Evolutionary conservation across 2,113 vertebrate species (phyloP).

Genomic region (Todiramphus saurophagus): DNA sequence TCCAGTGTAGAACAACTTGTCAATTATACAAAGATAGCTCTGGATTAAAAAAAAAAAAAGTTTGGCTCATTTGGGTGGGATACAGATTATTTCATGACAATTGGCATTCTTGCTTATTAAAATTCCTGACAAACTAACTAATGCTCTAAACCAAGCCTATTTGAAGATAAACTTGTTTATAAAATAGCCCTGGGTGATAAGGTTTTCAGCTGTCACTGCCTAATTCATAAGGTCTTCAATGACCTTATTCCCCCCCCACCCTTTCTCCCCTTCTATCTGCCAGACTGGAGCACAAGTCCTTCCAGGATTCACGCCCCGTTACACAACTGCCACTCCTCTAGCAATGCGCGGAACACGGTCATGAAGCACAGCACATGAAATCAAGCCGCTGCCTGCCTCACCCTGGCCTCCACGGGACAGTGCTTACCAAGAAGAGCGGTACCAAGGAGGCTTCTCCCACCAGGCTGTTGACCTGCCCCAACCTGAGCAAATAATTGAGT

Average conservation of each 20-base stretch:
- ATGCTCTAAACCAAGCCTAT: background rate
- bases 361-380: background rate
- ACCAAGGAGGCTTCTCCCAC: background rate
- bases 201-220: background rate
- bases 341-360: rapidly evolving
- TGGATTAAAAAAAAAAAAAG: background rate
- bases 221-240: conserved; percentile 18
- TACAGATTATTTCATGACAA: conserved; percentile 27
- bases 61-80: conserved; percentile 37
- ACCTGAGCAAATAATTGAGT: background rate
- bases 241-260: conserved; percentile 3
- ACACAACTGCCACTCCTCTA: background rate
- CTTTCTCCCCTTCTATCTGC: background rate
- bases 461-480: background rate
- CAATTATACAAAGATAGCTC: background rate
- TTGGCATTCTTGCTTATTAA: conserved; percentile 9
- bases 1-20: background rate
- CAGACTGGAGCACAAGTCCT: background rate
- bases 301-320: background rate
- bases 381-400: background rate
- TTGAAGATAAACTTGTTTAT: conserved; percentile 46
- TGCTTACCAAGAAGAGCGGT: rapidly evolving
- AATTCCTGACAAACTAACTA: background rate
- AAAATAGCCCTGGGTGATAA: conserved; percentile 6
- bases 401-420: background rate